phyloP scores from a whole-genome alignment of 2,888 invertebrate species.

The Synanthedon vespiformis region DNA sequence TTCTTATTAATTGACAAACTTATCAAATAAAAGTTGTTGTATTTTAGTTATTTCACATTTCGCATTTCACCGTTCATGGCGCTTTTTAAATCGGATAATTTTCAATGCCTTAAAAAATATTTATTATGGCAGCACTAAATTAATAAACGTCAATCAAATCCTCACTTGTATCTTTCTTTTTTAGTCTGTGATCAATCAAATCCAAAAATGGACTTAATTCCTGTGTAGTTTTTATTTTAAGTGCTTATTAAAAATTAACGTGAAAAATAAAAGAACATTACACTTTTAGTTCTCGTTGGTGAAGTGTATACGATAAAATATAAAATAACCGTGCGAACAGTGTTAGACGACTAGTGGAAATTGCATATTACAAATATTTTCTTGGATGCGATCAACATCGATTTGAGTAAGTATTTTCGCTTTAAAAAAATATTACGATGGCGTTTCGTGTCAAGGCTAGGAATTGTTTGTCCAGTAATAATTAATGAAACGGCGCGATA shows the following conservation, averaged over 20 bases:
- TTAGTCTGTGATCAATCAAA: too few species aligned
- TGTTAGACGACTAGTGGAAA: slow-evolving; percentile 14
- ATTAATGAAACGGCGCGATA: slow-evolving; percentile 32
- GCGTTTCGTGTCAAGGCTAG: slow-evolving; percentile 22
- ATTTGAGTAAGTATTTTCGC: slow-evolving; percentile 13
- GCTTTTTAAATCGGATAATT: too few species aligned
- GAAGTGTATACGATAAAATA: too few species aligned
- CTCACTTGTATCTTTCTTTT: too few species aligned
- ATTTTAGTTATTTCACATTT: too few species aligned
- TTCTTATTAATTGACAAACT: too few species aligned
- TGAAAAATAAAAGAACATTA: slow-evolving; percentile 9
- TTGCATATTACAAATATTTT: slow-evolving; percentile 19
- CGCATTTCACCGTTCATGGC: too few species aligned
- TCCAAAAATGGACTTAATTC: slow-evolving; percentile 38
- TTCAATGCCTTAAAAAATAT: too few species aligned
- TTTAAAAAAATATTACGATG: slow-evolving; percentile 10
- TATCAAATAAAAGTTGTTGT: too few species aligned
- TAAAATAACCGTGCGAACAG: too few species aligned
- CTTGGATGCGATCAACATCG: slow-evolving; percentile 19
- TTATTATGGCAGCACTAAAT: too few species aligned
- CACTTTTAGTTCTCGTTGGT: too few species aligned
- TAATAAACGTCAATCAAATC: slow-evolving; percentile 8
- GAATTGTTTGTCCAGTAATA: slow-evolving; percentile 16
- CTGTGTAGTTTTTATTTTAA: slow-evolving; percentile 15
- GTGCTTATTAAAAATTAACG: slow-evolving; percentile 24